Percentiles rank a stretch among this genome's conserved stretches.
Conservation (phyloP, 2,797 vertebrate genomes). For the Acipenser ruthenus region DNA sequence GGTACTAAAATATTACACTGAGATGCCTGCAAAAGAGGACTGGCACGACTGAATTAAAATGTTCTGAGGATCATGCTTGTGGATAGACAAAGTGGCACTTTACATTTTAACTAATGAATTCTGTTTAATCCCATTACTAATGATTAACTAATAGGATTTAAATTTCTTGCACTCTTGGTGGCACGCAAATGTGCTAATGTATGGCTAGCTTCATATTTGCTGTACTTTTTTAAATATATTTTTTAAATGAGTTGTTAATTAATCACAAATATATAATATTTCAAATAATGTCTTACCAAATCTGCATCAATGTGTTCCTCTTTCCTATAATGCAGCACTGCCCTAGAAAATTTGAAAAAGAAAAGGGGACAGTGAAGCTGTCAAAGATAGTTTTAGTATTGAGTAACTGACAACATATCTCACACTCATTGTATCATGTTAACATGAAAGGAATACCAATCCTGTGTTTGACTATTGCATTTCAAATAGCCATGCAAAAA, state of each 20-base stretch:
- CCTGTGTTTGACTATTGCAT: constrained; percentile 6
- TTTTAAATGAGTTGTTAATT: too few relatives aligned
- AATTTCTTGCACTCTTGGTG: too few relatives aligned
- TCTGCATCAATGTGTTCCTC: too few relatives aligned
- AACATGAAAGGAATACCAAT: constrained; percentile 4
- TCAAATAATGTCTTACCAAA: too few relatives aligned
- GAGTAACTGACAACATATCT: neutral
- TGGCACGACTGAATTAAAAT: neutral
- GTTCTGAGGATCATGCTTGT: neutral
- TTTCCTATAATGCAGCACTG: neutral
- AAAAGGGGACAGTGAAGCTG: neutral
- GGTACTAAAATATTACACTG: neutral
- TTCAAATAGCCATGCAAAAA: constrained; percentile 13
- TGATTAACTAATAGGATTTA: too few relatives aligned
- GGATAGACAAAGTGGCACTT: neutral
- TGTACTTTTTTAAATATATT: too few relatives aligned
- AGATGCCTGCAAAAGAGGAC: neutral
- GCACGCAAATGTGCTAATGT: too few relatives aligned
- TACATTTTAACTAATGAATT: too few relatives aligned
- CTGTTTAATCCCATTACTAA: too few relatives aligned
- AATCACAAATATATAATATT: too few relatives aligned
- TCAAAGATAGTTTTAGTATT: neutral
- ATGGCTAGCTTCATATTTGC: too few relatives aligned
- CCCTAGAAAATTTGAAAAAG: neutral
- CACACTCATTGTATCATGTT: neutral